These are phyloP conservation scores for Gallirallus australis DNA, from an alignment of 2,797 vertebrate genomes.

Conservation along the genomic window DNA sequence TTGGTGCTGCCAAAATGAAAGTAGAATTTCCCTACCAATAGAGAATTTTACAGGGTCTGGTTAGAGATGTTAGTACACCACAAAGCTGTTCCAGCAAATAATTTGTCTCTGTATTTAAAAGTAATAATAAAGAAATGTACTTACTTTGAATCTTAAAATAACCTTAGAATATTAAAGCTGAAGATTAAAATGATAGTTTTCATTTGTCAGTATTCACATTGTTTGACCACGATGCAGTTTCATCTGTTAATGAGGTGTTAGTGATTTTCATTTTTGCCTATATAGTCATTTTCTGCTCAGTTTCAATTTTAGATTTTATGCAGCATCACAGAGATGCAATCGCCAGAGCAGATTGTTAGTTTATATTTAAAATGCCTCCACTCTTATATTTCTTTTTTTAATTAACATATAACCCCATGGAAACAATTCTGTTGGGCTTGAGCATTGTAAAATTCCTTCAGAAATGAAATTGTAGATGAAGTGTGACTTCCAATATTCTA, in stretches of 20 bases:
- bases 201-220: slow-evolving; percentile 3
- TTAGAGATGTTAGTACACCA: background rate
- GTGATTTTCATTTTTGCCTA: slow-evolving; percentile 34
- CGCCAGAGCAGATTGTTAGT: background rate
- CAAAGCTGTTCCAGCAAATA: background rate
- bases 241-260: background rate
- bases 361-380: slow-evolving; percentile 50
- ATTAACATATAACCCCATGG: background rate
- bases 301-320: slow-evolving; percentile 54
- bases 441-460: slow-evolving; percentile 9
- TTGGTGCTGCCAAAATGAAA: background rate
- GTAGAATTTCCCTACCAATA: background rate
- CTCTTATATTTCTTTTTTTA: background rate
- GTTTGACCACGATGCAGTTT: background rate
- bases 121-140: background rate
- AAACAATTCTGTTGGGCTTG: slow-evolving; percentile 14
- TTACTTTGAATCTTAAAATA: slow-evolving; percentile 41
- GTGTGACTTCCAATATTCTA: background rate
- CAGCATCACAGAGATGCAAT: slow-evolving; percentile 24
- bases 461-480: background rate
- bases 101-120: slow-evolving; percentile 30
- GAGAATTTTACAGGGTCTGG: background rate
- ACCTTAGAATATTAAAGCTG: slow-evolving; percentile 3
- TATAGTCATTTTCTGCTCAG: slow-evolving; percentile 45
- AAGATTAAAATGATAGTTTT: slow-evolving; percentile 41